Base-by-base conservation (phyloP, 2,888 invertebrate species). In the Geotrupes spiniger region DNA sequence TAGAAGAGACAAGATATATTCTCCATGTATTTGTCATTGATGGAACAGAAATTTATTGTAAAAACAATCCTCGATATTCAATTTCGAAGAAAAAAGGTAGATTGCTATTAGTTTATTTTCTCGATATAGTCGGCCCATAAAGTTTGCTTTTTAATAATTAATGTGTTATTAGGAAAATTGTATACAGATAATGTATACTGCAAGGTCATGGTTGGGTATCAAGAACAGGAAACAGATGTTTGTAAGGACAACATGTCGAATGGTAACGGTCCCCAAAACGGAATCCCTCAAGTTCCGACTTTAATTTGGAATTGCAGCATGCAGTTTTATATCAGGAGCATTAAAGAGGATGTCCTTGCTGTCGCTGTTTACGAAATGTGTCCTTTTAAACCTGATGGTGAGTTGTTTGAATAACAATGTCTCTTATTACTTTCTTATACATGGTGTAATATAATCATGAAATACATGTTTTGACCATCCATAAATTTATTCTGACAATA, bases 301-400 rank as follows among this genome's bases (percentile, higher is more conserved):
- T 81, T 87, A 8, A 74, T 83, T 50, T 88, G 87, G 87, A 85
- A 87, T 66, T 76, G 81, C 43, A 82, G 83, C 38, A 87, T 87
- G 87, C 87, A 87, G 71, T 88, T 88, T 67, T 79, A 83, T 53
- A 78, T 88, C 38, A 80, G 82, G 62, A 83, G 86, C 66, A 67
- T 86, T 2, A 68, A 79, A 36, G 80, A 84, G 63, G 87, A 87
- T 64, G 79, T 83, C 14, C 73, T 88, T 8, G 83, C 81, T 58
- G 79, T 88, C 54, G 81, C 83, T 6, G 85, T 86, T 16, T 84
- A 81, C 61, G 85, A 87, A 63, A 79, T 83, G 65, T 85, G 85
- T 60, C 76, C 82, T 43, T 88, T 83, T 66, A 81, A 82, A 49
- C 87, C 87, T 8, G 85, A 87, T 71, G 86, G 87, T 87, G 72